These are phyloP conservation scores for Zelleria hepariella DNA, from an alignment of 2,888 invertebrate species.

Conservation along the genomic window DNA sequence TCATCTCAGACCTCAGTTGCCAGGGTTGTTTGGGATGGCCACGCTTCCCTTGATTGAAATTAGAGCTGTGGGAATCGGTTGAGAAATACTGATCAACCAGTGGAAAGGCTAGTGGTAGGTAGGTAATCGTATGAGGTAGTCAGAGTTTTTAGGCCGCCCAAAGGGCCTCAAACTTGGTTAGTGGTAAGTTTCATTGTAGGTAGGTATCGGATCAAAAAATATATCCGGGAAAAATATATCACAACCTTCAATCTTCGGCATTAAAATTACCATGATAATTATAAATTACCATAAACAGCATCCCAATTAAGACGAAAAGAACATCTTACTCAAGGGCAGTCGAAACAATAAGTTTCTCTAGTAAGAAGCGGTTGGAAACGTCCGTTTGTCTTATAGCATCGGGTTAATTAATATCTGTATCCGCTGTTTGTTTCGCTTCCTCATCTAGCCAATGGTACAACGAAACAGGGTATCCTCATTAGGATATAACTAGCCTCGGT, in stretches of 20 bases:
- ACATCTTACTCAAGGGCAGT: background rate
- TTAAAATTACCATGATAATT: slow-evolving; percentile 20
- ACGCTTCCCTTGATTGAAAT: too few species aligned
- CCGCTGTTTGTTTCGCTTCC: slow-evolving; percentile 67
- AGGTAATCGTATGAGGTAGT: too few species aligned
- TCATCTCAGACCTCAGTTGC: too few species aligned
- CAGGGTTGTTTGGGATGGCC: too few species aligned
- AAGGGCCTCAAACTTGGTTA: too few species aligned
- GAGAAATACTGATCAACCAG: too few species aligned
- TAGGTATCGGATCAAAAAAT: too few species aligned
- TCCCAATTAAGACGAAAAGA: background rate
- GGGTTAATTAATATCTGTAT: slow-evolving; percentile 57
- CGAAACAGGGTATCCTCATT: background rate
- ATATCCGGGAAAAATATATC: background rate
- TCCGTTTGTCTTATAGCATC: slow-evolving; percentile 24
- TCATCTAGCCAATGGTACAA: slow-evolving; percentile 21
- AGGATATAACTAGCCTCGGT: too few species aligned
- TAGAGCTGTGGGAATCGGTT: too few species aligned
- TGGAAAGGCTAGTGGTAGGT: too few species aligned
- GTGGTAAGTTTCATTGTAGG: too few species aligned
- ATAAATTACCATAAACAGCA: background rate
- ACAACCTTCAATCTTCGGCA: background rate
- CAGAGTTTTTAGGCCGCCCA: too few species aligned
- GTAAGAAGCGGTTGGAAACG: slow-evolving; percentile 12
- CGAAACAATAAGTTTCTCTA: slow-evolving; percentile 1